These are phyloP conservation scores for Pandion haliaetus DNA, from an alignment of 2,113 vertebrate genomes.

Conservation along the genomic window DNA sequence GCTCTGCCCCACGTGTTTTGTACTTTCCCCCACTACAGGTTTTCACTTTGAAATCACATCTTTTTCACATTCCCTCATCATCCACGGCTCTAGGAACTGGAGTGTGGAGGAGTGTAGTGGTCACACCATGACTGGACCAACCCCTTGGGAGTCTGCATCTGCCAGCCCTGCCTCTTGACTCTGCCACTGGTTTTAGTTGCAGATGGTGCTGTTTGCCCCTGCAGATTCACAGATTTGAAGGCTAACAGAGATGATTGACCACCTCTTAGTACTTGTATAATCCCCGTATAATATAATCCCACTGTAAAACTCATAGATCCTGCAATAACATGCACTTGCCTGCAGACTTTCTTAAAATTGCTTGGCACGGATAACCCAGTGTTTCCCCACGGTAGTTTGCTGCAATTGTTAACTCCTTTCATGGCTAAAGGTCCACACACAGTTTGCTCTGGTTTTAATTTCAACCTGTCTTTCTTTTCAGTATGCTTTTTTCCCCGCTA, in stretches of 20 bases:
- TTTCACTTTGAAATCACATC: neutral
- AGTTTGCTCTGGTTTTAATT: neutral
- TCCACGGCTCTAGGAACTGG: fast-evolving
- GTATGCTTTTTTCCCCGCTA: neutral
- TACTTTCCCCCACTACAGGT: neutral
- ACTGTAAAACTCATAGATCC: neutral
- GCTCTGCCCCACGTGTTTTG: neutral
- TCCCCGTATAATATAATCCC: neutral
- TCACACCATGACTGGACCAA: neutral
- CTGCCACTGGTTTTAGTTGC: neutral
- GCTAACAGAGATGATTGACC: neutral
- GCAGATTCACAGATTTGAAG: neutral
- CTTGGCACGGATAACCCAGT: neutral
- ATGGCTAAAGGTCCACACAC: neutral
- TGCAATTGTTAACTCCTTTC: neutral
- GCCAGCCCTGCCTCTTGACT: neutral
- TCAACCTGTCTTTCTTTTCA: neutral
- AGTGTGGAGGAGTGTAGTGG: neutral
- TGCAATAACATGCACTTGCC: neutral
- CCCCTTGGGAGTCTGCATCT: neutral
- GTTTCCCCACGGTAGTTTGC: neutral
- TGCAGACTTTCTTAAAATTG: neutral
- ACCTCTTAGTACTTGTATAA: neutral
- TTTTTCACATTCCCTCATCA: neutral
- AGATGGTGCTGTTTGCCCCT: neutral